Conservation (phyloP, 2,113 vertebrate genomes). For the Arothron firmamentum region DNA sequence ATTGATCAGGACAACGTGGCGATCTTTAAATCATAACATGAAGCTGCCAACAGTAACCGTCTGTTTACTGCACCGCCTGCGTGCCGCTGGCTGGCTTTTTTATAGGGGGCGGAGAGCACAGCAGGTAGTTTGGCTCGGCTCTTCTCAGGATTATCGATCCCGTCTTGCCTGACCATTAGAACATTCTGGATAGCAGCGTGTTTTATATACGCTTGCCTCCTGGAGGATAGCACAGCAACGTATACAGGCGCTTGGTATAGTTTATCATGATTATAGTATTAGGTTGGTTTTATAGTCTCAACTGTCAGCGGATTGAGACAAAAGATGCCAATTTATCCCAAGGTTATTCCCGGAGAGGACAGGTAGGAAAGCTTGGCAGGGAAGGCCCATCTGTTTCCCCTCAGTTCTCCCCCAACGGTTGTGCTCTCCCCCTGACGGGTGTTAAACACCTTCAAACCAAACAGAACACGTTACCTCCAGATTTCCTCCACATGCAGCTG, state of each 20-base stretch:
- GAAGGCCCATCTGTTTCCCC: not conserved
- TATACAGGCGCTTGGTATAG: no score
- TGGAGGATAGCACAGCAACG: not conserved
- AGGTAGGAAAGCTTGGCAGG: not conserved
- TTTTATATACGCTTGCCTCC: no score
- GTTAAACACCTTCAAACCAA: no score
- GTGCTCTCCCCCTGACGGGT: no score
- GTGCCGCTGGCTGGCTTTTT: not conserved
- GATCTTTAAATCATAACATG: constrained; percentile 40
- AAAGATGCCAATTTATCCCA: not conserved
- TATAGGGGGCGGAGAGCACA: not conserved
- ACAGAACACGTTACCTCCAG: no score
- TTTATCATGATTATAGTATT: no score
- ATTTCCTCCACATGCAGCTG: no score
- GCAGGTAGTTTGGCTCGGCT: no score
- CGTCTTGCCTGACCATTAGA: not conserved
- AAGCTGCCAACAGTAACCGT: constrained; percentile 13
- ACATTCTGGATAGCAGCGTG: not conserved
- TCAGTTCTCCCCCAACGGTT: not conserved
- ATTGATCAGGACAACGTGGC: constrained; percentile 38
- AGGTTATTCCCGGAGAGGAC: not conserved
- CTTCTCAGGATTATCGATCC: no score
- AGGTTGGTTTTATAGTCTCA: no score
- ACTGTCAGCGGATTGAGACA: no score
- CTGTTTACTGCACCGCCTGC: not conserved